Conservation (phyloP, 2,113 vertebrate species). For the Pampusana beccarii region DNA sequence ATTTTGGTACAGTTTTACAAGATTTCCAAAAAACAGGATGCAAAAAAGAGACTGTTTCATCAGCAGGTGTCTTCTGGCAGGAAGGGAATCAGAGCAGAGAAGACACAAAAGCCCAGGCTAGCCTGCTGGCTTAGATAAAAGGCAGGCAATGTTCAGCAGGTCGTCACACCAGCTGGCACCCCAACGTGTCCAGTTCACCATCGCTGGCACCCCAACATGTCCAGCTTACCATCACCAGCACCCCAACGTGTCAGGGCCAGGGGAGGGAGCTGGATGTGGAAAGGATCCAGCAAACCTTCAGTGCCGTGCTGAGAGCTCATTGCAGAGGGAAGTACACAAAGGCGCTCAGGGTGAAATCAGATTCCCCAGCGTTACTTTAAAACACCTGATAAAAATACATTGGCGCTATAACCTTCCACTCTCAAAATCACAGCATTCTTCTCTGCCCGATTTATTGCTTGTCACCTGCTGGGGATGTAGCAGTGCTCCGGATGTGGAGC, state of each 20-base stretch:
- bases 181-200: no score
- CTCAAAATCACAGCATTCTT: not conserved
- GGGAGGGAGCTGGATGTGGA: not conserved
- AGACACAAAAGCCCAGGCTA: not conserved
- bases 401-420: not conserved
- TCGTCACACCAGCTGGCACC: not conserved
- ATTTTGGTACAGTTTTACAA: not conserved
- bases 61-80: not conserved
- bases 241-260: not conserved
- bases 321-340: not conserved
- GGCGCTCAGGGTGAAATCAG: not conserved
- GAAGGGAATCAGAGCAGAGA: not conserved
- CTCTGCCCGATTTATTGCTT: not conserved
- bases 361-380: not conserved
- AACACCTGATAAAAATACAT: not conserved
- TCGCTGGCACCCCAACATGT: accelerated
- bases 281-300: not conserved
- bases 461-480: not conserved
- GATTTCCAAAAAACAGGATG: not conserved
- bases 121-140: not conserved
- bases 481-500: not conserved
- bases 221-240: not conserved
- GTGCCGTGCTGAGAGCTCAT: not conserved
- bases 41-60: not conserved
- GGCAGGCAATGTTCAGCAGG: not conserved